A percentile compares a stretch with the other conserved stretches of the same genome.
Evolutionary conservation across 2,113 vertebrate species (phyloP).

Genomic region (Hucho hucho): DNA sequence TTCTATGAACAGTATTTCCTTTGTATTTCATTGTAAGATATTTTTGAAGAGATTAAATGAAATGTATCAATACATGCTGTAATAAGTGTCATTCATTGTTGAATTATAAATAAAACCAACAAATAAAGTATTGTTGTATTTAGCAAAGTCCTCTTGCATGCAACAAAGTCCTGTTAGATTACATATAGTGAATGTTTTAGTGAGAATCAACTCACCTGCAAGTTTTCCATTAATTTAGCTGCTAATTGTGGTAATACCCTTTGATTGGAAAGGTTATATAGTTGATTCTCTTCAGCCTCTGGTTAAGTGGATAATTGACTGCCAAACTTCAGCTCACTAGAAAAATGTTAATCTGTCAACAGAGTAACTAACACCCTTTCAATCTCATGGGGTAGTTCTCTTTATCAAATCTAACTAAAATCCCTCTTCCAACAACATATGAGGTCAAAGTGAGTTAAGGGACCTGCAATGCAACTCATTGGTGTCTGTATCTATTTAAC

Average conservation of each 20-base stretch:
- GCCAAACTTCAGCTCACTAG: too few species aligned
- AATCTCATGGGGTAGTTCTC: not conserved
- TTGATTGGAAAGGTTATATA: not conserved
- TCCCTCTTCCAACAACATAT: constrained; percentile 3
- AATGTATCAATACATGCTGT: constrained; percentile 57
- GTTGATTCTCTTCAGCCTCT: not conserved
- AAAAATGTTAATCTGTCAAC: not conserved
- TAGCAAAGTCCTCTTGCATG: constrained; percentile 13
- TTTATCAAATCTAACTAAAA: not conserved
- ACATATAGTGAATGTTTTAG: not conserved
- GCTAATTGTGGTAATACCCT: not conserved
- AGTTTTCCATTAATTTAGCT: not conserved
- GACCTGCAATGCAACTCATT: not conserved
- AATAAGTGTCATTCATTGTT: constrained; percentile 66
- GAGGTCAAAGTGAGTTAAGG: constrained; percentile 31
- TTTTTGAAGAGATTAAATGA: constrained; percentile 66
- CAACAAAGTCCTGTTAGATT: too few species aligned
- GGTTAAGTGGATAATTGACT: not conserved
- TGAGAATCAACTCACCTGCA: too few species aligned
- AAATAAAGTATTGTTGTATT: constrained; percentile 33
- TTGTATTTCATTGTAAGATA: constrained; percentile 60
- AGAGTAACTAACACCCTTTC: too few species aligned
- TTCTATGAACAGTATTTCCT: constrained; percentile 42
- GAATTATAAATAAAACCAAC: constrained; percentile 55
- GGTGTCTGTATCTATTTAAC: too few species aligned